Percentiles rank a stretch among this genome's conserved stretches.
phyloP scores from a whole-genome alignment of 2,797 vertebrate species.

The Coluber constrictor region DNA sequence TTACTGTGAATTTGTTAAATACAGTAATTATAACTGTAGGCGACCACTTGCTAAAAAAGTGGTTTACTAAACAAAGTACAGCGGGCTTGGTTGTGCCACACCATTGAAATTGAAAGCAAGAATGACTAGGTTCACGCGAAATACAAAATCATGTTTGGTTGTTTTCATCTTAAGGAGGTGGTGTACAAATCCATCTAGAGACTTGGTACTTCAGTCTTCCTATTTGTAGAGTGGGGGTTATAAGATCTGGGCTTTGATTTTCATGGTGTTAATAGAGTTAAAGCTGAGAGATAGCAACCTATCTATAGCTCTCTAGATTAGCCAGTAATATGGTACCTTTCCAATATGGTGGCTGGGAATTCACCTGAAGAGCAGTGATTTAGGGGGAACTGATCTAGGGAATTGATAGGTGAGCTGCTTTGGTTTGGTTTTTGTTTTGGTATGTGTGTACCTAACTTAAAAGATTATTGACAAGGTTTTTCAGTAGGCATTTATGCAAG shows the following conservation, averaged over 20 bases:
- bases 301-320: not conserved
- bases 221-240: not conserved
- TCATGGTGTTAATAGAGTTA: not conserved
- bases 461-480: not conserved
- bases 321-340: not conserved
- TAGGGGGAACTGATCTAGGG: not conserved
- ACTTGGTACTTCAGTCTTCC: not conserved
- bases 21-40: not conserved
- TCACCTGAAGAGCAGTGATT: not conserved
- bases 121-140: not conserved
- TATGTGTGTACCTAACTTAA: not conserved
- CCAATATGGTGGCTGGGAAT: not conserved
- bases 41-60: not conserved
- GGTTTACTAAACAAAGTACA: not conserved
- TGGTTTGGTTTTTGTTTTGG: not conserved
- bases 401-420: not conserved
- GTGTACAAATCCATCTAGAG: not conserved
- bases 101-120: not conserved
- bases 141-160: not conserved
- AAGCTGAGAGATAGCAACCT: not conserved
- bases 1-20: not conserved
- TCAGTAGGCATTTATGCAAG: not conserved
- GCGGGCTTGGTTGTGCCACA: not conserved
- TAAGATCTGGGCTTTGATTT: not conserved
- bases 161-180: not conserved